Conservation (phyloP, 2,888 invertebrate species). For the Plebejus anna region DNA sequence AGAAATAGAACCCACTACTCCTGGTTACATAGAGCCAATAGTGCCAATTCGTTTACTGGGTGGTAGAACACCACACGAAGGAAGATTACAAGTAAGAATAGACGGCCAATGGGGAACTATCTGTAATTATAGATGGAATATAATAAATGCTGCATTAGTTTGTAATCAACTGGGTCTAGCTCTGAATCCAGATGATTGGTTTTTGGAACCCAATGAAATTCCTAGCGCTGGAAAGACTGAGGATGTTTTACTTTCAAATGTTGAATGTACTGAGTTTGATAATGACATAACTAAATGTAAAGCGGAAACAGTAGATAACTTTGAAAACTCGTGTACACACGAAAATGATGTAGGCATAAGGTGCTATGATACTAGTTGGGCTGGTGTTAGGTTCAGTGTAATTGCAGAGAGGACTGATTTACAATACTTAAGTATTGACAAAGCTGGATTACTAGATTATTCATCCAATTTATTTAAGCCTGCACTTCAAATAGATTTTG, state of each 20-base stretch:
- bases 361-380: constrained; percentile 96
- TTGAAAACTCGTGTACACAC: constrained; percentile 93
- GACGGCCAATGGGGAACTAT: constrained; percentile 97
- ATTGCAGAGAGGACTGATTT: constrained; percentile 92
- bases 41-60: constrained; percentile 90
- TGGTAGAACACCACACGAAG: constrained; percentile 90
- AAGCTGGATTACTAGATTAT: constrained; percentile 96
- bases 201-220: constrained; percentile 89
- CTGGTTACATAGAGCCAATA: constrained; percentile 80
- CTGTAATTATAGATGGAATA: constrained; percentile 97
- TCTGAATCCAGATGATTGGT: constrained; percentile 95
- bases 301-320: constrained; percentile 87
- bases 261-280: constrained; percentile 94
- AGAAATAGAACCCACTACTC: constrained; percentile 81
- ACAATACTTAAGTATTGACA: constrained; percentile 92
- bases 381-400: constrained; percentile 94
- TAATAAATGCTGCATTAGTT: constrained; percentile 93
- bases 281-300: constrained; percentile 93
- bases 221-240: constrained; percentile 88
- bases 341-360: constrained; percentile 93
- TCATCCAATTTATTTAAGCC: constrained; percentile 92
- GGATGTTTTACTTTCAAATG: constrained; percentile 90
- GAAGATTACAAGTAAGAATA: constrained; percentile 91
- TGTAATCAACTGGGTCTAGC: constrained; percentile 97
- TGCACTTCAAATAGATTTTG: constrained; percentile 92